Evolutionary conservation across 2,113 vertebrate species (phyloP).

Genomic region (Tretioscincus oriximinensis): DNA sequence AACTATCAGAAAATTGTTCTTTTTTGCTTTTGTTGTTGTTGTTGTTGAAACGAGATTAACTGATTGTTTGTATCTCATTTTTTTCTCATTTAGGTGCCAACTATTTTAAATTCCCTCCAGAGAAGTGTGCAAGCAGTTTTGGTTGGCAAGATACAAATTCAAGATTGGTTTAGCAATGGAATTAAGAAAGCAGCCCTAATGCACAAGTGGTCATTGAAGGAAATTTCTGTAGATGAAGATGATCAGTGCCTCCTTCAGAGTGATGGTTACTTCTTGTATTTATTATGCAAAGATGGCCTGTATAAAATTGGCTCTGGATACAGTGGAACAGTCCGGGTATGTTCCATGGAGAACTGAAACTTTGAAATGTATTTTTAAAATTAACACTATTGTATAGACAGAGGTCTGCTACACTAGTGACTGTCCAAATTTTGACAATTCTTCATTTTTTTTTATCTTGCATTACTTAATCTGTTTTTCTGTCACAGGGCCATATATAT

Average conservation of each 20-base stretch:
- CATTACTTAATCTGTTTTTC: slow-evolving; percentile 39
- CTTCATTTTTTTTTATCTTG: neutral
- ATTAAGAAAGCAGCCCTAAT: slow-evolving; percentile 97
- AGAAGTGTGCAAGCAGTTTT: slow-evolving; percentile 96
- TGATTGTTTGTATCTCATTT: slow-evolving; percentile 1
- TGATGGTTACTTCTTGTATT: slow-evolving; percentile 96
- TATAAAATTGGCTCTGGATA: slow-evolving; percentile 99
- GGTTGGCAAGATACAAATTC: slow-evolving; percentile 98
- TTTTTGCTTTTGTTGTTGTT: slow-evolving; percentile 5
- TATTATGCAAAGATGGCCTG: slow-evolving; percentile 97
- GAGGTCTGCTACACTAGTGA: neutral
- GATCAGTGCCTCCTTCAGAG: slow-evolving; percentile 96
- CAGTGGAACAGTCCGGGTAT: slow-evolving; percentile 97
- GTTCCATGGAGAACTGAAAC: slow-evolving; percentile 37
- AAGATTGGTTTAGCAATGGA: slow-evolving; percentile 98
- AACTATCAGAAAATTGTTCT: neutral
- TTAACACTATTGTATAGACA: neutral
- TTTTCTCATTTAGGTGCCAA: slow-evolving; percentile 84
- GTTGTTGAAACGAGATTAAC: neutral
- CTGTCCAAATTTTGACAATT: neutral
- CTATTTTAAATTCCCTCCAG: slow-evolving; percentile 94
- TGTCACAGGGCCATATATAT: slow-evolving; percentile 94
- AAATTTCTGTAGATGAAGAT: slow-evolving; percentile 92
- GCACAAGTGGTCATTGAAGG: slow-evolving; percentile 96
- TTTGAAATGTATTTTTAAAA: neutral